These are phyloP conservation scores for Natrix natrix DNA, from an alignment of 2,797 vertebrate species.

Conservation along the genomic window DNA sequence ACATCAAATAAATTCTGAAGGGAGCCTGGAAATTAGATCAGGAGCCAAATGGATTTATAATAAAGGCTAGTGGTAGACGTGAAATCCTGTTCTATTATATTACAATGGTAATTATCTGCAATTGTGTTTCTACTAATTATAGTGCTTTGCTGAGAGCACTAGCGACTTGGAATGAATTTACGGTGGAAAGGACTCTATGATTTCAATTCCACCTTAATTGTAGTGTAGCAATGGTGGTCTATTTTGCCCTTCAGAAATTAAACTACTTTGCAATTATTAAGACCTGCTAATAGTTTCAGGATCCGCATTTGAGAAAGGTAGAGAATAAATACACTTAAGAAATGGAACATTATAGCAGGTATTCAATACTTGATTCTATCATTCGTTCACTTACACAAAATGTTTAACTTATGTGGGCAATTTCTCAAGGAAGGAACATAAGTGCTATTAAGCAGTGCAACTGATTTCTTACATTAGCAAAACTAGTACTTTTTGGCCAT, in stretches of 20 bases:
- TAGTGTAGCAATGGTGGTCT: background rate
- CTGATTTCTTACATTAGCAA: constrained; percentile 11
- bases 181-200: background rate
- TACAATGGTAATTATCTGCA: constrained; percentile 20
- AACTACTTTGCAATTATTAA: constrained; percentile 15
- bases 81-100: constrained; percentile 34
- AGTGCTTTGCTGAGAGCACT: background rate
- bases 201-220: constrained; percentile 9
- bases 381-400: constrained; percentile 19
- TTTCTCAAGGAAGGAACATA: constrained; percentile 2
- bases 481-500: background rate
- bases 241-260: constrained; percentile 25
- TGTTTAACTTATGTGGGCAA: background rate
- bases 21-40: constrained; percentile 26
- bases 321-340: constrained; percentile 6
- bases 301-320: constrained; percentile 15
- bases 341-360: background rate
- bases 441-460: background rate
- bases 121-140: constrained; percentile 14
- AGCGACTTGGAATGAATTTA: constrained; percentile 18
- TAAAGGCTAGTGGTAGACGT: constrained; percentile 19
- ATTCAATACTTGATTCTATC: constrained; percentile 12
- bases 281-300: background rate
- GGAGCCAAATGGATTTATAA: constrained; percentile 59
- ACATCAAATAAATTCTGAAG: constrained; percentile 33